Percentiles rank a stretch among this genome's conserved stretches.
Evolutionary conservation across 2,888 invertebrate species (phyloP).

Genomic region (Idaea biselata): DNA sequence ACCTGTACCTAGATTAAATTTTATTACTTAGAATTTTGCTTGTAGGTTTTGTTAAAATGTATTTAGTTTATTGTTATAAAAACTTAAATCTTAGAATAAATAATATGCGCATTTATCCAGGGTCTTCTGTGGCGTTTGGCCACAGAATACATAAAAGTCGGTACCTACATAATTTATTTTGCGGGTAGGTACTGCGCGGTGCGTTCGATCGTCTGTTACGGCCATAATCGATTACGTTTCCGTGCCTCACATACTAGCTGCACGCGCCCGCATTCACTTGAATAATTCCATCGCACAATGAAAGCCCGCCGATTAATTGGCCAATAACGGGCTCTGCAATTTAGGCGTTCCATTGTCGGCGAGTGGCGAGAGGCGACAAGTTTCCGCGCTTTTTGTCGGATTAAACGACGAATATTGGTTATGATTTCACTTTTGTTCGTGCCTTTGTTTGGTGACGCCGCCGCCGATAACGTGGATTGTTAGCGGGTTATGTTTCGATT

Average conservation of each 20-base stretch:
- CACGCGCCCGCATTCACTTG: background rate
- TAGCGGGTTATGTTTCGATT: background rate
- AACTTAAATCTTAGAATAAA: too few species aligned
- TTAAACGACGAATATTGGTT: background rate
- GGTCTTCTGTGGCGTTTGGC: too few species aligned
- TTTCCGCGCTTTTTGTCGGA: background rate
- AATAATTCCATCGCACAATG: background rate
- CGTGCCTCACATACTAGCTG: background rate
- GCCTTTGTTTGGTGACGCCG: background rate
- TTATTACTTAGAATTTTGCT: too few species aligned
- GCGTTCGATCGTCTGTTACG: too few species aligned
- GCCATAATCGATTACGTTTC: background rate
- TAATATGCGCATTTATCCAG: too few species aligned
- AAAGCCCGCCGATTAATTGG: background rate
- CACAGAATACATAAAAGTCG: too few species aligned
- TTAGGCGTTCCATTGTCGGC: background rate
- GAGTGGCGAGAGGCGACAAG: too few species aligned
- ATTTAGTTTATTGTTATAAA: too few species aligned
- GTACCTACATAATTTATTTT: too few species aligned
- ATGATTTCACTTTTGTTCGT: background rate
- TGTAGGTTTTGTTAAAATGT: too few species aligned
- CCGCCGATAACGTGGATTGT: background rate
- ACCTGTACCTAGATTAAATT: too few species aligned
- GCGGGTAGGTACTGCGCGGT: too few species aligned
- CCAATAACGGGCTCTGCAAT: background rate